These are phyloP conservation scores for Balearica regulorum DNA, from an alignment of 2,797 vertebrate species.

Conservation along the genomic window DNA sequence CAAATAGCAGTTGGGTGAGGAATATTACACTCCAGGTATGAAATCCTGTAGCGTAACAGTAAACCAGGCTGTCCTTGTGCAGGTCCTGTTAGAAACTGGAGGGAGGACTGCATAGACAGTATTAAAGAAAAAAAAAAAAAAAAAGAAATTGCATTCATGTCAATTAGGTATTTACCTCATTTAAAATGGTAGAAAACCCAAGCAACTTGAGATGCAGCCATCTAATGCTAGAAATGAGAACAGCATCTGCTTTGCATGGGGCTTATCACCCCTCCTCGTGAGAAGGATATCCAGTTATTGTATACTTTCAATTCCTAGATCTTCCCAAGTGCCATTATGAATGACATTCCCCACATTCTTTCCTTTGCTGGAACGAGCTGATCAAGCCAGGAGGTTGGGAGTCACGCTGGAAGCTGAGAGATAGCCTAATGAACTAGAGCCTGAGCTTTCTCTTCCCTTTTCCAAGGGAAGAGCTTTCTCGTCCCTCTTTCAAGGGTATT, in stretches of 20 bases:
- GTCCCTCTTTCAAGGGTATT: not conserved
- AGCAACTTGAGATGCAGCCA: rapidly evolving
- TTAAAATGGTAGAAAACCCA: not conserved
- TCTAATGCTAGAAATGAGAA: not conserved
- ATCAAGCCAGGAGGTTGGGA: not conserved
- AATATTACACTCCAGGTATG: not conserved
- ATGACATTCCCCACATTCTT: constrained; percentile 35
- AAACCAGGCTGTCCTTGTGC: not conserved
- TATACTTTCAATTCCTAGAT: not conserved
- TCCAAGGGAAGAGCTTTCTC: not conserved
- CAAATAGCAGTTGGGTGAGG: not conserved
- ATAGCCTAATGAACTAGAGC: not conserved
- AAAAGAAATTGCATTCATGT: rapidly evolving
- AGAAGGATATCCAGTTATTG: not conserved
- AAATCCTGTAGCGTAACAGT: not conserved
- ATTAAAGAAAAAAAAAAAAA: no score
- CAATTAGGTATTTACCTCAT: not conserved
- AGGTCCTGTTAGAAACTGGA: rapidly evolving
- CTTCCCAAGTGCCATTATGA: not conserved
- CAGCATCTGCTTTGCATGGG: not conserved
- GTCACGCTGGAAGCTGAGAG: not conserved
- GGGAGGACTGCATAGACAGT: not conserved
- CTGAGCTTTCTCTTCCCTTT: not conserved
- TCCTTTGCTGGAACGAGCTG: constrained; percentile 5
- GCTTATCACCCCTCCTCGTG: not conserved